Evolutionary conservation across 2,797 vertebrate species (phyloP).

Genomic region (Euphonia xanthogaster): DNA sequence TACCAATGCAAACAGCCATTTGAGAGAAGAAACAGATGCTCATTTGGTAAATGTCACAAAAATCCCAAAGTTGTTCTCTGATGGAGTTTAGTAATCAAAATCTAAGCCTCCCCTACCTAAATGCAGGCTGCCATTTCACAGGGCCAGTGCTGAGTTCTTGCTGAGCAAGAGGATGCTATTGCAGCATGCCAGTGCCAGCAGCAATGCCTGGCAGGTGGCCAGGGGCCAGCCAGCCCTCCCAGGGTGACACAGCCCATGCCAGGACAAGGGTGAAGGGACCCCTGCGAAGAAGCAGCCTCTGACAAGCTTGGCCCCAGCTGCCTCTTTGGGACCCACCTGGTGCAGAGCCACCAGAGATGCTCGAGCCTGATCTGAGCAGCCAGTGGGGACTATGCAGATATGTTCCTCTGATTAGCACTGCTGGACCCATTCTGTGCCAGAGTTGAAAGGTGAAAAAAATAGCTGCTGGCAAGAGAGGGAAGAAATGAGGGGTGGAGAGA

Average conservation of each 20-base stretch:
- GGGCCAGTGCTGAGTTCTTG: background rate
- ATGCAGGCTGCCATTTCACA: background rate
- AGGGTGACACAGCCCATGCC: accelerated
- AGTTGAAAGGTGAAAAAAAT: background rate
- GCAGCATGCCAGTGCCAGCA: background rate
- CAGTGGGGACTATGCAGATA: background rate
- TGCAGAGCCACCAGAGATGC: background rate
- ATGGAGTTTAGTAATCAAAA: background rate
- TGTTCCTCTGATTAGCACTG: background rate
- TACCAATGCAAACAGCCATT: background rate
- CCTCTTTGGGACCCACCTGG: background rate
- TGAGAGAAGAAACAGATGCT: background rate
- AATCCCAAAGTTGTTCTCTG: background rate
- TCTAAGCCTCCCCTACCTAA: background rate
- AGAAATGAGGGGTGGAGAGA: background rate
- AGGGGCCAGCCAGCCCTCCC: accelerated
- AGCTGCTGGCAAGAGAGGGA: background rate
- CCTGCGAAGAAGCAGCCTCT: background rate
- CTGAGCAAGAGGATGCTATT: background rate
- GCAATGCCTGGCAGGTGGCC: background rate
- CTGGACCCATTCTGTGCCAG: background rate
- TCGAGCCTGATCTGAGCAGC: accelerated
- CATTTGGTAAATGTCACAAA: background rate
- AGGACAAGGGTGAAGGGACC: background rate
- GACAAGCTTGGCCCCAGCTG: background rate